Percentiles rank a stretch among this genome's conserved stretches.
These are phyloP conservation scores for Zaprionus ornatus DNA, from an alignment of 1,140 invertebrate species.

Conservation along the genomic window DNA sequence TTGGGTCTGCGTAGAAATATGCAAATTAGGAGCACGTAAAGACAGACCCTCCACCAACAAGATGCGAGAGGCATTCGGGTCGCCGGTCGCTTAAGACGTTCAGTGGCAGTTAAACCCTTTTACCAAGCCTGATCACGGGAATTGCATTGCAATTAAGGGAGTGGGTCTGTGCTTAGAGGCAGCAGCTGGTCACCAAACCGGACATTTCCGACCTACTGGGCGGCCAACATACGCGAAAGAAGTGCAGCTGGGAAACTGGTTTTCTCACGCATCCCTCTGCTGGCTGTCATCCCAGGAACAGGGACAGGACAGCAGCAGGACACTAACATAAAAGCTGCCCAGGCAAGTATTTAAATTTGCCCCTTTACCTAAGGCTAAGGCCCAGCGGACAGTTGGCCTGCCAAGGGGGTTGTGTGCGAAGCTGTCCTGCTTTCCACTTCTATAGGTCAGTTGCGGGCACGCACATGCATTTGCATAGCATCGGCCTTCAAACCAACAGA, in stretches of 20 bases:
- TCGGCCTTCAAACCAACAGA: not conserved
- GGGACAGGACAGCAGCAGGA: not conserved
- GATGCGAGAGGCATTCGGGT: not conserved
- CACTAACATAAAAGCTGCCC: constrained; percentile 27
- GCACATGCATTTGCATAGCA: constrained; percentile 30
- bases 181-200: constrained; percentile 31
- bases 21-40: not conserved
- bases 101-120: not conserved
- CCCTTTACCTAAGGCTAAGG: constrained; percentile 17
- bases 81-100: not conserved
- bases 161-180: not conserved
- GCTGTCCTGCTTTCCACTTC: constrained; percentile 19
- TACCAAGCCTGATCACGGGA: not conserved
- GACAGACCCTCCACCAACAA: not conserved
- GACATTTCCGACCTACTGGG: constrained; percentile 47
- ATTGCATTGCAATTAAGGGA: constrained; percentile 4
- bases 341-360: constrained; percentile 51
- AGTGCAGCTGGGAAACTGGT: constrained; percentile 62
- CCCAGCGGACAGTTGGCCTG: constrained; percentile 20
- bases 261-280: constrained; percentile 65
- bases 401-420: constrained; percentile 38
- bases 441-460: constrained; percentile 44
- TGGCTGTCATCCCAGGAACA: constrained; percentile 6
- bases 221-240: constrained; percentile 35
- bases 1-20: too few species aligned